phyloP scores from a whole-genome alignment of 2,888 invertebrate species.

The Gymnocheta viridis region DNA sequence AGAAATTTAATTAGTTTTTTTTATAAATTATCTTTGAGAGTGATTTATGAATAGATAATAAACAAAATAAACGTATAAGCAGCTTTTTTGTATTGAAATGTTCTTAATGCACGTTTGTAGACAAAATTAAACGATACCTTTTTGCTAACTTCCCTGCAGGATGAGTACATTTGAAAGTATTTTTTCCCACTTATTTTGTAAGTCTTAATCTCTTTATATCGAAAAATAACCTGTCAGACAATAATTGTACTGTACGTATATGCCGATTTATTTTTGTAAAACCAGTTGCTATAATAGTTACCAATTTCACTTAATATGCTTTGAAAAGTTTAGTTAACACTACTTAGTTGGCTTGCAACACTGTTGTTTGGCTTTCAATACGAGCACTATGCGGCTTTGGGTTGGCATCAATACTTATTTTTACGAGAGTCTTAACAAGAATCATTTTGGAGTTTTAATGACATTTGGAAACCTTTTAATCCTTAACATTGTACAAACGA shows the following conservation, averaged over 20 bases:
- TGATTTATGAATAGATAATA: neutral
- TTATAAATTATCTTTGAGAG: neutral
- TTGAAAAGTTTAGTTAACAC: conserved; percentile 46
- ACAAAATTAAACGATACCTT: too few species aligned
- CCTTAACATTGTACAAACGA: conserved; percentile 19
- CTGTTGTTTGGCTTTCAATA: conserved; percentile 38
- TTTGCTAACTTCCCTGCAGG: too few species aligned
- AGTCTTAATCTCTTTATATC: neutral
- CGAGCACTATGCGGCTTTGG: conserved; percentile 37
- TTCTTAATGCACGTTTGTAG: neutral
- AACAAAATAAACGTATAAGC: neutral
- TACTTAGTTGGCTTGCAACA: conserved; percentile 31
- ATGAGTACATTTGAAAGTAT: too few species aligned
- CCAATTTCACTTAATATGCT: conserved; percentile 32
- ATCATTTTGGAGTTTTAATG: conserved; percentile 32
- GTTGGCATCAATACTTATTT: conserved; percentile 39
- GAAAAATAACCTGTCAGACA: conserved; percentile 20
- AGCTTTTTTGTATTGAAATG: neutral
- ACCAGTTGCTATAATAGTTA: neutral
- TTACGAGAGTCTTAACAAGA: conserved; percentile 40
- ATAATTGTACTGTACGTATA: conserved; percentile 19
- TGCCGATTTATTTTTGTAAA: neutral
- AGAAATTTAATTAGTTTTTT: neutral
- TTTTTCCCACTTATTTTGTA: too few species aligned
- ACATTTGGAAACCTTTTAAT: conserved; percentile 49